phyloP scores from a whole-genome alignment of 2,113 vertebrate genomes.

The Psammodynastes pulverulentus region DNA sequence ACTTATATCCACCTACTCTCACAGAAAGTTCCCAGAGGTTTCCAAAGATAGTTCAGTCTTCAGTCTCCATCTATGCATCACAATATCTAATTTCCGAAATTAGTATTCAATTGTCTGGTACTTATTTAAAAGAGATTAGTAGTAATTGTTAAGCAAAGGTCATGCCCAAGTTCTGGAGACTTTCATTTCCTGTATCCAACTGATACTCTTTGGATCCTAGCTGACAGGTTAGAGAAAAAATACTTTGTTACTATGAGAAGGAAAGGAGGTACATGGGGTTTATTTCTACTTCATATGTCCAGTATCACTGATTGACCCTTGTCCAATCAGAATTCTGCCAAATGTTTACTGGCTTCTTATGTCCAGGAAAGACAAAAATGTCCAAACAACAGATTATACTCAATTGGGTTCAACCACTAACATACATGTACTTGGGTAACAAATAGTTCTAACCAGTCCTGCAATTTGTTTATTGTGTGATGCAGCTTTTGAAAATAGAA shows the following conservation, averaged over 20 bases:
- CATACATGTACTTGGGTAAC: neutral
- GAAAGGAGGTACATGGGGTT: neutral
- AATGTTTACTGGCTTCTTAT: neutral
- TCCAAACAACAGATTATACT: neutral
- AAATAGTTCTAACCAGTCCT: neutral
- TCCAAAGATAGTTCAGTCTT: neutral
- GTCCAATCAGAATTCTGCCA: neutral
- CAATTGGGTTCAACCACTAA: neutral
- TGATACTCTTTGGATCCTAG: neutral
- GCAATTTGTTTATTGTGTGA: conserved; percentile 44
- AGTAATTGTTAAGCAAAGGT: neutral
- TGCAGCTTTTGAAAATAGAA: conserved; percentile 18
- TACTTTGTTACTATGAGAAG: neutral
- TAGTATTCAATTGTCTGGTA: neutral
- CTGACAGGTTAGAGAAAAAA: neutral
- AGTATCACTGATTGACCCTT: neutral
- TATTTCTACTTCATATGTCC: neutral
- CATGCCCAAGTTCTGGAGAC: neutral
- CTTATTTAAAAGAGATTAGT: neutral
- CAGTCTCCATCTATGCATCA: neutral
- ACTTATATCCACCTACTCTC: neutral
- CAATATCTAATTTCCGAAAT: neutral
- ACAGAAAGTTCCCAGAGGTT: neutral
- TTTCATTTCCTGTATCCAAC: neutral
- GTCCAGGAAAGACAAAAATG: neutral